Base-by-base conservation (phyloP, 2,888 invertebrate genomes). In the Pardosa pseudoannulata region DNA sequence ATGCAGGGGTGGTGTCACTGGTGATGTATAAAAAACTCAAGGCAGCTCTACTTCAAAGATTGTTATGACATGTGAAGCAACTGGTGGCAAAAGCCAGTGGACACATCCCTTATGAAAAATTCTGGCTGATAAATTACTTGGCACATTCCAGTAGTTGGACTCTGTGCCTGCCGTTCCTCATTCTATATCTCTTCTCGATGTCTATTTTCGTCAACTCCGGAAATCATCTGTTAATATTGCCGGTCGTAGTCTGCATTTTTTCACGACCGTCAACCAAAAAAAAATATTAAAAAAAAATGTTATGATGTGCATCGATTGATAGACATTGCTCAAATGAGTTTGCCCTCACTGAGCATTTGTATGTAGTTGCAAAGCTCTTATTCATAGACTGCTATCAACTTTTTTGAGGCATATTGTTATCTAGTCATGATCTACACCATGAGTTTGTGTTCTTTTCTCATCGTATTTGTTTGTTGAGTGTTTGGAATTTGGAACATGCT, bases 111-210 rank as follows among this genome's bases (percentile, higher is more conserved):
- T 72, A 36, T 27, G 68, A 73, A 50, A 67, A 79, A 70, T 74
- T 64, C 68, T 86, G 74, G 70, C 65, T 79, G 64, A 70, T 86
- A 86, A 74, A 86, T 79, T 75, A 79, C 56, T 46, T 64, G 74
- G 68, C 79, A 62, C 71, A 65, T 46, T 85, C 73, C 86, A 62
- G 41, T 83, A 83, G 76, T 19, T 64, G 74, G 76, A 79, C 27
- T 70, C 46, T 79, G 85, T 71, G 75, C 67, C 78, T 78, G 32
- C 70, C 79, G 86, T 86, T 86, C 86, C 86, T 86, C 70, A 75
- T 79, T 87, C 87, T 70, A 56, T 87, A 74, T 87, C 87, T 87
- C 80, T 79, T 87, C 87, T 87, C 75, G 80, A 79, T 87, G 80
- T 87, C 87, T 79, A 80, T 80, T 80, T 80, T 87, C 74, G 79